Conservation (phyloP, 2,888 invertebrate genomes). For the Rhaphigaster nebulosa region DNA sequence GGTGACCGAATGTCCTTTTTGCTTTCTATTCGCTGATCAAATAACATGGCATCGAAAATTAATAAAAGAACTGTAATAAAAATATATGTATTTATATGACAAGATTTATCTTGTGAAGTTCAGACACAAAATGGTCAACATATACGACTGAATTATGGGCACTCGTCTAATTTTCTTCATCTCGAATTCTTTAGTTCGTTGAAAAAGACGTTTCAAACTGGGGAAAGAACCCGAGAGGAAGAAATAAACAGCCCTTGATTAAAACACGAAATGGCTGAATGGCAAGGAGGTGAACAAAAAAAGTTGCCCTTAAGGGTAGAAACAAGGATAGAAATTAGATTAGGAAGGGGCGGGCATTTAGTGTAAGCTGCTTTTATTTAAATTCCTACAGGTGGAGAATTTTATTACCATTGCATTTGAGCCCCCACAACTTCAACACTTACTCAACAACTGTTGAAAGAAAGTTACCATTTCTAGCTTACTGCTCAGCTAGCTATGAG, state of each 20-base stretch:
- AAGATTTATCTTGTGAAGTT: background rate
- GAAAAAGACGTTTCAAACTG: conserved; percentile 1
- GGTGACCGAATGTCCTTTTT: no score
- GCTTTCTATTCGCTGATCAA: no score
- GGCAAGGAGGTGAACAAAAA: background rate
- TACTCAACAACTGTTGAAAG: background rate
- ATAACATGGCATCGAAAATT: no score
- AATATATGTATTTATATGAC: background rate
- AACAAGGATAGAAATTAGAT: conserved; percentile 57
- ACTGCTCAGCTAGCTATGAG: background rate
- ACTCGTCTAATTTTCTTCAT: background rate
- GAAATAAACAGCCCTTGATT: conserved; percentile 39
- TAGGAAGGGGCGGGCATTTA: conserved; percentile 45
- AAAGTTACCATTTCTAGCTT: background rate
- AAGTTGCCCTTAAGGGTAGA: conserved; percentile 42
- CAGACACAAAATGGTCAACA: background rate
- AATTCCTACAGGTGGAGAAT: conserved; percentile 37
- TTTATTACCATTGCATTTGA: conserved; percentile 49
- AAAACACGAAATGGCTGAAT: conserved; percentile 41
- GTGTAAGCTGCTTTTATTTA: conserved; percentile 15
- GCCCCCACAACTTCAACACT: background rate
- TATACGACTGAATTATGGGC: background rate
- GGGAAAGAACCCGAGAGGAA: background rate
- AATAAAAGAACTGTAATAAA: no score
- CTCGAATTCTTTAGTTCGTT: background rate